Evolutionary conservation across 2,888 invertebrate species (phyloP), one percentile per base, ranked within the genome.

Genomic region (Argyra leucocephala): DNA sequence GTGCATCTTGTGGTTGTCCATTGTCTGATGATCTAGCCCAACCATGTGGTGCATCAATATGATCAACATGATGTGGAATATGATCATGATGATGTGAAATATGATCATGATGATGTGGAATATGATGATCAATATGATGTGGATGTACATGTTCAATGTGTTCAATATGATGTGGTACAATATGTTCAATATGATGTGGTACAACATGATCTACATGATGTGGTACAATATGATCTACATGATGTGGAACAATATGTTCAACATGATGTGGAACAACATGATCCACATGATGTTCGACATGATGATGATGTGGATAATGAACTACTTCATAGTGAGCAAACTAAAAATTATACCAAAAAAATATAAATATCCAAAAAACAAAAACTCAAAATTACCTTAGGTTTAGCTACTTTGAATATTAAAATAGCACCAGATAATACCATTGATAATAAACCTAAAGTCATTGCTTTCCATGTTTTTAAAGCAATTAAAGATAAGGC

Each of bases 401-500:
- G 92, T 75, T 91, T 91, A 71, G 91, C 88, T 76, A 92, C 85
- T 80, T 91, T 91, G 82, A 92, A 92, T 77, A 93, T 89, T 64
- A 92, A 84, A 84, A 92, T 84, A 66, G 92, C 92, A 69, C 90
- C 91, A 70, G 92, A 91, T 61, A 92, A 82, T 24, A 92, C 92
- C 74, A 93, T 81, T 3, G 92, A 92, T 67, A 93, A 84, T 5
- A 93, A 85, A 67, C 91, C 92, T 70, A 93, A 83, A 10, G 93
- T 92, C 71, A 92, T 82, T 59, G 93, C 93, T 78, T 93, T 93
- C 93, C 93, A 93, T 21, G 93, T 91, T 79, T 92, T 92, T 66
- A 92, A 82, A 0, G 93, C 93, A 73, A 93, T 92, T 66, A 92
- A 81, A 48, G 90, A 89, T 66, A 93, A 82, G 18, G 90, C 90